Evolutionary conservation across 2,888 invertebrate genomes (phyloP), one percentile per base, ranked within the genome.

Genomic region (Drosophila melanocephala): DNA sequence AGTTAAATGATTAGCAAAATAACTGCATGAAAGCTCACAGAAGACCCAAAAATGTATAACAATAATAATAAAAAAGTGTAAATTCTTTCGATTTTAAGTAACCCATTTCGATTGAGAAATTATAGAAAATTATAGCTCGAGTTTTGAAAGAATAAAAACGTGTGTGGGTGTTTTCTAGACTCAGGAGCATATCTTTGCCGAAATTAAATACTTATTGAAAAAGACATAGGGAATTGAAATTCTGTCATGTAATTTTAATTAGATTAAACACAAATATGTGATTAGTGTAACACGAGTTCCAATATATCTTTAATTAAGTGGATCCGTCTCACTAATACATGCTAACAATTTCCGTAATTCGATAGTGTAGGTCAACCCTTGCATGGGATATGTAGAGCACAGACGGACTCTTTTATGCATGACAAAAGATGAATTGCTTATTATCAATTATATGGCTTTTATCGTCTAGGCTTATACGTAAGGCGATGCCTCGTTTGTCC

Each of bases 361-460:
- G 55, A 52, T 39, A 30, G 16, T 10, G 30, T n/a, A 19, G 53
- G 30, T 53, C 37, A 55, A 62, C 9, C 7, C 7, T 35, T 51
- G 12, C 22, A 14, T 10, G 16, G 22, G 7, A 16, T 10, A 7
- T 22, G 4, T 47, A 2, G 16, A 4, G 22, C 5, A 39, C 9
- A 39, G 14, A 39, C 14, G 28, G 7, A n/a, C 28, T 39, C 19
- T 16, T 2, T n/a, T 28, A 42, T 32, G 19, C 14, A 39, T 56
- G 32, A 14, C 19, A 39, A 62, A 26, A 39, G 32, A 62, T 33
- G 42, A 26, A 57, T 62, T 57, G 62, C 26, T 28, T 28, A 42
- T 57, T n/a, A 62, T 62, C 57, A 57, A 56, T 62, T 32, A 55
- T 19, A 16, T 39, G 37, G 52, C 14, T n/a, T 42, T n/a, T 37